These are phyloP conservation scores for Sebastiscus albofasciatus DNA, from an alignment of 2,797 vertebrate species.

Conservation along the genomic window DNA sequence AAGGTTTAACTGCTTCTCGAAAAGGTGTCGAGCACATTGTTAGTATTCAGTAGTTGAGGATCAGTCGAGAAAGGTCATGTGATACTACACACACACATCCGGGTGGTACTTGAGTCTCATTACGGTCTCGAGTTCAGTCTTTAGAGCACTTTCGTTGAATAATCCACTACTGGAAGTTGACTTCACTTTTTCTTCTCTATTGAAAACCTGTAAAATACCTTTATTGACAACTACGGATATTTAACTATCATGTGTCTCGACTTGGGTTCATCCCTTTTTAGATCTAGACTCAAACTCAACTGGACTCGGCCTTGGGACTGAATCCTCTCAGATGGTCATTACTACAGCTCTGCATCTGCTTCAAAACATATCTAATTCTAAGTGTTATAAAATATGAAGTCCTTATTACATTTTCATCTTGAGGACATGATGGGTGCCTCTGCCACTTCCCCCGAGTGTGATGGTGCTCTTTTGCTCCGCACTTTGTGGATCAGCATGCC, in stretches of 20 bases:
- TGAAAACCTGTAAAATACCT: no score
- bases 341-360: background rate
- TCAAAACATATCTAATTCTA: background rate
- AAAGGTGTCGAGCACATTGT: conserved; percentile 29
- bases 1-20: conserved; percentile 34
- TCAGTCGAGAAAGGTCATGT: background rate
- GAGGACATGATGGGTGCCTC: background rate
- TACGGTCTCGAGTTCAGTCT: background rate
- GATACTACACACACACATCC: background rate
- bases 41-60: background rate
- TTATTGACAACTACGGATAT: no score
- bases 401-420: conserved; percentile 7
- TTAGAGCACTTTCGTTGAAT: background rate
- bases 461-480: conserved; percentile 39
- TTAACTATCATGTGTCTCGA: background rate
- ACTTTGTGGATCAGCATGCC: conserved; percentile 53
- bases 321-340: background rate
- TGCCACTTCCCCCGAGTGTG: conserved; percentile 31
- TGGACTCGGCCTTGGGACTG: background rate
- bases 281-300: background rate
- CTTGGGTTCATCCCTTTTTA: background rate
- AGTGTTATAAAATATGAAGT: background rate
- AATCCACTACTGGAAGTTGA: background rate
- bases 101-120: background rate
- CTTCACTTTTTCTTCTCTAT: background rate